These are phyloP conservation scores for Rhinichthys osculus DNA, from an alignment of 2,797 vertebrate genomes.

Conservation along the genomic window DNA sequence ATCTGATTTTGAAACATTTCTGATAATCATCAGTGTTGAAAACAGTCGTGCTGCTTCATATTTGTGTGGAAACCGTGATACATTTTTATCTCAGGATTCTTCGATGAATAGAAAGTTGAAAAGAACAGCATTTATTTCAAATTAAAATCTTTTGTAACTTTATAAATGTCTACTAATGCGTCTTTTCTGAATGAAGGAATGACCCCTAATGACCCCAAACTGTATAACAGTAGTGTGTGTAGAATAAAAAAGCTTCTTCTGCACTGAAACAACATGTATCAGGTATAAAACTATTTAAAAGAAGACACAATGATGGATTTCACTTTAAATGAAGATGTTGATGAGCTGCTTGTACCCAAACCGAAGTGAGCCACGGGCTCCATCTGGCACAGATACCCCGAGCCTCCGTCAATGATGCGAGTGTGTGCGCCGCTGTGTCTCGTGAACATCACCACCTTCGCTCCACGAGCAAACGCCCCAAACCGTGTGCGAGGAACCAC, in stretches of 20 bases:
- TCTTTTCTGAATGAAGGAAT: too few species aligned
- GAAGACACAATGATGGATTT: too few species aligned
- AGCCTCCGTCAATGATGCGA: slow-evolving; percentile 91
- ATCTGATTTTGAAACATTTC: neutral
- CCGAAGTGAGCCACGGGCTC: slow-evolving; percentile 96
- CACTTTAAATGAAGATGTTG: neutral
- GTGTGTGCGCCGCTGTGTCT: slow-evolving; percentile 85
- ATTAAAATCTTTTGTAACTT: too few species aligned
- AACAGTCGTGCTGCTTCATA: neutral
- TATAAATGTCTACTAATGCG: too few species aligned
- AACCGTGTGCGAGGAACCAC: slow-evolving; percentile 89
- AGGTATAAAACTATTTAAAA: too few species aligned
- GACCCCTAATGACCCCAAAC: too few species aligned
- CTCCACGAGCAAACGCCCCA: slow-evolving; percentile 90
- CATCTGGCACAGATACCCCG: slow-evolving; percentile 95
- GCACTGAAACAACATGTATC: too few species aligned
- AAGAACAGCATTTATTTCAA: too few species aligned
- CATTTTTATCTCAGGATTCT: too few species aligned
- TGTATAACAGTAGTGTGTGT: too few species aligned
- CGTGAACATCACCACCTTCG: slow-evolving; percentile 90
- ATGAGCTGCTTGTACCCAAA: slow-evolving; percentile 76
- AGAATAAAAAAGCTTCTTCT: too few species aligned
- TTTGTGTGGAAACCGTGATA: neutral
- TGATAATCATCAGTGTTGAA: neutral
- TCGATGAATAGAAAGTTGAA: too few species aligned